Evolutionary conservation across 2,888 invertebrate species (phyloP).

Genomic region (Melanostoma scalare): DNA sequence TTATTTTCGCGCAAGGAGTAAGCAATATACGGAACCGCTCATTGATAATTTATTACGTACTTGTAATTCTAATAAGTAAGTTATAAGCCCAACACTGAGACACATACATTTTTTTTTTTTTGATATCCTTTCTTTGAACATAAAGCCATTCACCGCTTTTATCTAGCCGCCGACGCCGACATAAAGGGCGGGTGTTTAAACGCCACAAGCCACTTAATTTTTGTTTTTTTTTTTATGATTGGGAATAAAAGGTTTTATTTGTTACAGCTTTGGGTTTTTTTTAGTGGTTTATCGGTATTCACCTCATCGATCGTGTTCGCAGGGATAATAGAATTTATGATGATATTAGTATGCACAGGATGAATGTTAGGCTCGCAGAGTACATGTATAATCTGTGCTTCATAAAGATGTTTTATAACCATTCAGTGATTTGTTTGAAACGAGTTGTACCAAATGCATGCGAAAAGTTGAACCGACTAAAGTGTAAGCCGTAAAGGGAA

Average conservation of each 20-base stretch:
- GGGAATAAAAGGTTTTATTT: slow-evolving; percentile 14
- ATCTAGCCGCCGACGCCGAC: slow-evolving; percentile 7
- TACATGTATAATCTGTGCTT: slow-evolving; percentile 11
- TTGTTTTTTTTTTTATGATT: not conserved
- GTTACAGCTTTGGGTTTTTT: slow-evolving; percentile 9
- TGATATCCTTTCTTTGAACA: not conserved
- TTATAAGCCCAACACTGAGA: slow-evolving; percentile 26
- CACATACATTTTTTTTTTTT: slow-evolving; percentile 22
- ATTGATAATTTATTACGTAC: slow-evolving; percentile 36
- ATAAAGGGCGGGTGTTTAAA: slow-evolving; percentile 3
- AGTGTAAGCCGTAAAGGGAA: no score
- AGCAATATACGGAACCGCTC: not conserved
- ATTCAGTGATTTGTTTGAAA: no score
- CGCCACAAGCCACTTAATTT: not conserved
- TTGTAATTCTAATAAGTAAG: slow-evolving; percentile 37
- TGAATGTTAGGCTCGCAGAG: not conserved
- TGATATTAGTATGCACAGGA: slow-evolving; percentile 34
- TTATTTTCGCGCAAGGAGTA: not conserved
- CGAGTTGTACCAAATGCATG: no score
- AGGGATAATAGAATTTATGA: slow-evolving; percentile 45
- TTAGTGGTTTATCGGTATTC: slow-evolving; percentile 37
- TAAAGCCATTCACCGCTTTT: slow-evolving; percentile 19
- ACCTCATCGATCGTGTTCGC: slow-evolving; percentile 33
- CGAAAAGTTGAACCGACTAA: no score
- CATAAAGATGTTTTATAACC: not conserved